phyloP scores from a whole-genome alignment of 2,113 vertebrate genomes.

The Pangasianodon hypophthalmus region DNA sequence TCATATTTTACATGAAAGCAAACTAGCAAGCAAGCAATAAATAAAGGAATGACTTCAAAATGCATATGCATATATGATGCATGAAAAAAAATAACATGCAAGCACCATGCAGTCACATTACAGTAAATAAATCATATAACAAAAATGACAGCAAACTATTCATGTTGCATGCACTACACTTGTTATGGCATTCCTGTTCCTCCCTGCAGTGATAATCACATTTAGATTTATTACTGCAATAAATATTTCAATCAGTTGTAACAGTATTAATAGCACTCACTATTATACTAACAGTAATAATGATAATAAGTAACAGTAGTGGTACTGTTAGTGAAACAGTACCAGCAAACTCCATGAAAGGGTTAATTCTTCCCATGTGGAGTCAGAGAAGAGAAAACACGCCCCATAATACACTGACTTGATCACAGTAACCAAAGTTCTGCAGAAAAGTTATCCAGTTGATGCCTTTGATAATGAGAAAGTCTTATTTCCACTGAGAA shows the following conservation, averaged over 20 bases:
- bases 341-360: slow-evolving; percentile 58
- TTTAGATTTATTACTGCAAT: neutral
- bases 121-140: neutral
- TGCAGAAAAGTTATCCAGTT: slow-evolving; percentile 68
- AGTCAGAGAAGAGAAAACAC: slow-evolving; percentile 70
- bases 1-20: neutral
- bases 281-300: neutral
- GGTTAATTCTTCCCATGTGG: slow-evolving; percentile 69
- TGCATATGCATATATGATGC: neutral
- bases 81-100: neutral
- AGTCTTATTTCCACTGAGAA: slow-evolving; percentile 14
- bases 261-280: neutral
- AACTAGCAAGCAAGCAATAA: neutral
- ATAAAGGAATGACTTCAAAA: neutral
- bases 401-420: slow-evolving; percentile 69
- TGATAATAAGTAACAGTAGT: neutral
- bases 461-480: slow-evolving; percentile 48
- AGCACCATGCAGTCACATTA: neutral
- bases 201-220: neutral
- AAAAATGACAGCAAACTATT: neutral
- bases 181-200: neutral
- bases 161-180: neutral
- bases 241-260: neutral
- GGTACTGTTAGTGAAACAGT: neutral
- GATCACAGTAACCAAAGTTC: slow-evolving; percentile 78